phyloP scores from a whole-genome alignment of 2,113 vertebrate genomes.

The Crypturellus undulatus region DNA sequence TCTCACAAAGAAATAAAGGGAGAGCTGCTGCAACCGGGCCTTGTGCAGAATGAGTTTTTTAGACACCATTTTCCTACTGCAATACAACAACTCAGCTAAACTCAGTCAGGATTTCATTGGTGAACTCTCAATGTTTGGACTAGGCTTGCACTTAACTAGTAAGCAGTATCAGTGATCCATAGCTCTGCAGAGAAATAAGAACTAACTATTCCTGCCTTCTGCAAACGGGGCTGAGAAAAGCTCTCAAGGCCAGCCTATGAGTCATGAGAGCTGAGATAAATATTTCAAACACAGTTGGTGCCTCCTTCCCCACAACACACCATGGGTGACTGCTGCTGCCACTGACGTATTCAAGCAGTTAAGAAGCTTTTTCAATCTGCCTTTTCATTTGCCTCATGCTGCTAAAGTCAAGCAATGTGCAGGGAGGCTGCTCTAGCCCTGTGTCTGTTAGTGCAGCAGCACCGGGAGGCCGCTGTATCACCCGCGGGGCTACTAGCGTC shows the following conservation, averaged over 20 bases:
- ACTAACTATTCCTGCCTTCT: background rate
- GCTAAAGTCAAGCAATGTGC: background rate
- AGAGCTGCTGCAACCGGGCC: background rate
- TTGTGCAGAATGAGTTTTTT: background rate
- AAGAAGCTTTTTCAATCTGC: background rate
- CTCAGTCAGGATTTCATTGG: accelerated
- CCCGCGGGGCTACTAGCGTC: accelerated
- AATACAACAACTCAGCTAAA: background rate
- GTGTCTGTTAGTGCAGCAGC: background rate
- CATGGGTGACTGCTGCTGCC: background rate
- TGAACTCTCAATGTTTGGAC: background rate
- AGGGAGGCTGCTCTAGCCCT: background rate
- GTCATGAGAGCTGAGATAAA: background rate
- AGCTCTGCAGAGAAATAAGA: background rate
- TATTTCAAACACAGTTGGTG: accelerated
- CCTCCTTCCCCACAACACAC: accelerated
- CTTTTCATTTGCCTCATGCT: background rate
- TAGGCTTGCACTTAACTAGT: background rate
- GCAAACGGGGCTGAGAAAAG: background rate
- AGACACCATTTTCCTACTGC: background rate
- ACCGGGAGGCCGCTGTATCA: background rate
- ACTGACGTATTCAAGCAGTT: background rate
- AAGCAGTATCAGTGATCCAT: background rate
- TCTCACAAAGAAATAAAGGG: background rate
- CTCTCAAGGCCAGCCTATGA: accelerated